Evolutionary conservation across 2,113 vertebrate species (phyloP).

Genomic region (Heloderma charlesbogerti): DNA sequence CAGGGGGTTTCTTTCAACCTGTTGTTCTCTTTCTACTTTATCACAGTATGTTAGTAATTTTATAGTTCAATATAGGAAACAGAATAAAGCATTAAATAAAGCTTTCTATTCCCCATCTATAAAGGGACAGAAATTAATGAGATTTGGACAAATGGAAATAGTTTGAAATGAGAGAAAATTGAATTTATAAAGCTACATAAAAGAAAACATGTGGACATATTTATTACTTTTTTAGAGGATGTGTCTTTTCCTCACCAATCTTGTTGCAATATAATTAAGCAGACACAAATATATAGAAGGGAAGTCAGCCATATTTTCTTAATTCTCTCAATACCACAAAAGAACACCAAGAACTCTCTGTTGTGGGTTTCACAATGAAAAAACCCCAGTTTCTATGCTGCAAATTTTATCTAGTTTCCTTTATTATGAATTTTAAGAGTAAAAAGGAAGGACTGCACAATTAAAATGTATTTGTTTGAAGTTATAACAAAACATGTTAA

Average conservation of each 20-base stretch:
- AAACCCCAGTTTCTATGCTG: slow-evolving; percentile 17
- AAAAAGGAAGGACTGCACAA: slow-evolving; percentile 4
- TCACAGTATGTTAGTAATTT: slow-evolving; percentile 16
- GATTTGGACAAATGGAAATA: slow-evolving; percentile 44
- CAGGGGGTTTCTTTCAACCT: not conserved
- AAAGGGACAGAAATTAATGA: slow-evolving; percentile 25
- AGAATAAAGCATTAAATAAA: slow-evolving; percentile 24
- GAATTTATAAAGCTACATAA: not conserved
- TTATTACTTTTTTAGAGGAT: slow-evolving; percentile 17
- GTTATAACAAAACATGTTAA: slow-evolving; percentile 33
- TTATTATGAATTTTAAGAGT: slow-evolving; percentile 27
- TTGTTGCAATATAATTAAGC: slow-evolving; percentile 8
- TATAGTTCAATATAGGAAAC: slow-evolving; percentile 26
- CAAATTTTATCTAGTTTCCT: slow-evolving; percentile 43
- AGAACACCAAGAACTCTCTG: slow-evolving; percentile 42
- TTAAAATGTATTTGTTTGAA: slow-evolving; percentile 14
- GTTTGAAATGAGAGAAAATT: not conserved
- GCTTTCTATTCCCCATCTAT: not conserved
- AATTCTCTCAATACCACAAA: slow-evolving; percentile 45
- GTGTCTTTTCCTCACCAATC: slow-evolving; percentile 5
- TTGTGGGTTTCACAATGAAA: slow-evolving; percentile 45
- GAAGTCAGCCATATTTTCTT: slow-evolving; percentile 28
- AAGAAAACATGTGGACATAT: slow-evolving; percentile 8
- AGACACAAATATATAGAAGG: slow-evolving; percentile 54
- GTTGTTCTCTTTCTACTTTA: slow-evolving; percentile 19